Conservation (phyloP, 2,888 invertebrate species). For the Zaprionus obscuricornis region DNA sequence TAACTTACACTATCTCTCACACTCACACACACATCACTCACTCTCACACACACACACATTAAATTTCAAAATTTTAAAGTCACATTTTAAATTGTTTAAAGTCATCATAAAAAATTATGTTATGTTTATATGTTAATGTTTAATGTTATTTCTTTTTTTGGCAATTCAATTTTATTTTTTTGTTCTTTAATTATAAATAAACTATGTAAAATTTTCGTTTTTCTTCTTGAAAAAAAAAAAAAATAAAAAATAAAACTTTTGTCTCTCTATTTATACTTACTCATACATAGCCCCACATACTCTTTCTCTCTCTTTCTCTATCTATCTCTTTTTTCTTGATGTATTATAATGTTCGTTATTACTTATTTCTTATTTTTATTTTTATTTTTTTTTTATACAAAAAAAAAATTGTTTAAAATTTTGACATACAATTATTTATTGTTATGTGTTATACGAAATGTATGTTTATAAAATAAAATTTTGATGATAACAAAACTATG, state of each 20-base stretch:
- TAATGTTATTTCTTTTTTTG: no score
- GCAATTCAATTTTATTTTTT: conserved; percentile 53
- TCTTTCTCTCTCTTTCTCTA: conserved; percentile 23
- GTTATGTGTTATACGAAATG: conserved; percentile 35
- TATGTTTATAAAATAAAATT: conserved; percentile 57
- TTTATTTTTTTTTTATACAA: conserved; percentile 20
- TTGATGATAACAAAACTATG: conserved; percentile 61
- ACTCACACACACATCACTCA: conserved; percentile 21
- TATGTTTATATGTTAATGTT: conserved; percentile 64
- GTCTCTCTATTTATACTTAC: conserved; percentile 16
- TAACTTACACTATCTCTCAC: conserved; percentile 12
- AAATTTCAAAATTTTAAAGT: no score
- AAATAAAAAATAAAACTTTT: no score
- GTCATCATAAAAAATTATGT: conserved; percentile 63
- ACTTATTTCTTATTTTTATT: conserved; percentile 41
- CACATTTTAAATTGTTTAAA: conserved; percentile 54
- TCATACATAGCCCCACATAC: conserved; percentile 9
- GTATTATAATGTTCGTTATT: conserved; percentile 66
- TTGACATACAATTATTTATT: conserved; percentile 12
- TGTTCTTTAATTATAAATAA: conserved; percentile 31
- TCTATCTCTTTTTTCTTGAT: conserved; percentile 45
- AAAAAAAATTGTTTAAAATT: no score
- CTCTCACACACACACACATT: conserved; percentile 17
- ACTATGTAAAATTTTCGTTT: conserved; percentile 64
- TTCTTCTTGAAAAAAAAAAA: no score